Evolutionary conservation across 2,113 vertebrate species (phyloP).

Genomic region (Pomatostomus ruficeps): DNA sequence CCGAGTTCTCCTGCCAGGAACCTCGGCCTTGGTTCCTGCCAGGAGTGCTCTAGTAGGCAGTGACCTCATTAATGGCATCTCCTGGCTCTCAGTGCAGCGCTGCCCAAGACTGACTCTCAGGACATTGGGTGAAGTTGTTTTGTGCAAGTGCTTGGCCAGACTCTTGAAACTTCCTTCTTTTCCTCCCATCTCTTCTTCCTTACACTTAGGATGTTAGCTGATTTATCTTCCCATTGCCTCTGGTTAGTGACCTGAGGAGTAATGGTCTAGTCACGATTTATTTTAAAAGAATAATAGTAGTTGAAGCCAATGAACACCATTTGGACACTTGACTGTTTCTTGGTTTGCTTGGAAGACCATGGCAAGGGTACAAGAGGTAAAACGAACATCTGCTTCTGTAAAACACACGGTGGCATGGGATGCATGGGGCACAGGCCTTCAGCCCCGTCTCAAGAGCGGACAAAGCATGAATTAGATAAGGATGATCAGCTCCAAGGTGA

Average conservation of each 20-base stretch:
- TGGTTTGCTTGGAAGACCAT: not conserved
- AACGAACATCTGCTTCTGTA: not conserved
- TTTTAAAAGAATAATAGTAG: not conserved
- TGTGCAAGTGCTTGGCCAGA: not conserved
- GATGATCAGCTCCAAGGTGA: not conserved
- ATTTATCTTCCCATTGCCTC: not conserved
- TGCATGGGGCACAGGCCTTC: not conserved
- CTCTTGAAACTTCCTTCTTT: not conserved
- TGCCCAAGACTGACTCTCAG: not conserved
- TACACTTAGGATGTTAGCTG: not conserved
- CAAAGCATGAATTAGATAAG: not conserved
- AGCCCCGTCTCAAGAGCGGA: not conserved
- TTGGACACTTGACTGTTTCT: not conserved
- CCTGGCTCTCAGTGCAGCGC: not conserved
- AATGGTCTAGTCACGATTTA: not conserved
- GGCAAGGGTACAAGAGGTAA: not conserved
- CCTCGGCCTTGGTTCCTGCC: not conserved
- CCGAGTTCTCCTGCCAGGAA: not conserved
- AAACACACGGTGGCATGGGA: accelerated
- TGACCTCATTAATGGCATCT: not conserved
- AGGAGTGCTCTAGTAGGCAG: not conserved
- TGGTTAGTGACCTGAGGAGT: not conserved
- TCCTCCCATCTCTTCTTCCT: not conserved
- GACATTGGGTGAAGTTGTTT: not conserved
- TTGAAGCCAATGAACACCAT: not conserved